Percentiles rank a stretch among this genome's conserved stretches.
Evolutionary conservation across 2,113 vertebrate genomes (phyloP).

Genomic region (Hydrolagus affinis): DNA sequence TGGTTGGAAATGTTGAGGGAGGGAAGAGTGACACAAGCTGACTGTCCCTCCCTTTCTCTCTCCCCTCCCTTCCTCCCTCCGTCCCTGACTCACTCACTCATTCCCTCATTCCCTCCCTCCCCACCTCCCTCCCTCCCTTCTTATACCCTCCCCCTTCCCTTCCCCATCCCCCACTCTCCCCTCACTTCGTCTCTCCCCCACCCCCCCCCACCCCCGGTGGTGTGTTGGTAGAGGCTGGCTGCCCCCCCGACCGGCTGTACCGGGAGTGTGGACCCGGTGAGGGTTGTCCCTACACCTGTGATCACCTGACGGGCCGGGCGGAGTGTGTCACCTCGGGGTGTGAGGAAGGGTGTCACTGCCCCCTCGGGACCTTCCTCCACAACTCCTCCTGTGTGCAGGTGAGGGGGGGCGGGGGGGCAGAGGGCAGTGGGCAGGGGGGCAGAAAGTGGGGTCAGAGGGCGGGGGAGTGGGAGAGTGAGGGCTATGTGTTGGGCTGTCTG

Average conservation of each 20-base stretch:
- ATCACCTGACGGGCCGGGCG: constrained; percentile 61
- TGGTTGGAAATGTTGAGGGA: too few species aligned
- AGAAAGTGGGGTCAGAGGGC: not conserved
- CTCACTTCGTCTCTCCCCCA: not conserved
- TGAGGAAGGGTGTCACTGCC: constrained; percentile 81
- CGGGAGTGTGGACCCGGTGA: constrained; percentile 65
- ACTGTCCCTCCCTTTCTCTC: not conserved
- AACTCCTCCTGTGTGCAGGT: constrained; percentile 59
- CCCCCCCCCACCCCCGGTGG: not conserved
- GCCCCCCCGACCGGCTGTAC: constrained; percentile 65
- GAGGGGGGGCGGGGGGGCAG: constrained; percentile 32
- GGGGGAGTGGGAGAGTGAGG: too few species aligned
- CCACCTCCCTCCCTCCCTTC: not conserved
- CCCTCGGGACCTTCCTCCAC: constrained; percentile 63
- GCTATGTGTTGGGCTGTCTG: not conserved
- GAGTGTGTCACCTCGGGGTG: constrained; percentile 67
- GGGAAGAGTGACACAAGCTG: too few species aligned
- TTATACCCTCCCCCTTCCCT: not conserved
- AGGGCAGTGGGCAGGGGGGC: not conserved
- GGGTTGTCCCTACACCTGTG: constrained; percentile 80
- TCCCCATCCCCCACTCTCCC: not conserved
- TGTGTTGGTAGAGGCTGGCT: constrained; percentile 66
- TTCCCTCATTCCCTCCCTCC: not conserved
- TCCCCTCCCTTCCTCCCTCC: not conserved
- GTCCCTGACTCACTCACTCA: not conserved